A percentile compares a stretch with the other conserved stretches of the same genome.
Conservation (phyloP, 2,888 invertebrate species). For the Diplolepis rosae region DNA sequence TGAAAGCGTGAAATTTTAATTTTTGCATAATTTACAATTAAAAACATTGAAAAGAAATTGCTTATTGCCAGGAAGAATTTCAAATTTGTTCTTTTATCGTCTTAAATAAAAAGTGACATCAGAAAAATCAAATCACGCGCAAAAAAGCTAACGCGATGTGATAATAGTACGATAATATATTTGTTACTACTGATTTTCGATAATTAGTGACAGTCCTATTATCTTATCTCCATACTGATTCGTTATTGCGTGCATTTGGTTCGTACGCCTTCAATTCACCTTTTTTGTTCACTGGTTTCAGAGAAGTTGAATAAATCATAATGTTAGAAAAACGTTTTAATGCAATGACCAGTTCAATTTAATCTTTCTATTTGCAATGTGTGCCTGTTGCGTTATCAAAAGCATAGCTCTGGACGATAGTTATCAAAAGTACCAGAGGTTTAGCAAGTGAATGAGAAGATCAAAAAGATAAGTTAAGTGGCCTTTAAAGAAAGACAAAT, state of each 20-base stretch:
- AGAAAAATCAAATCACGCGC: neutral
- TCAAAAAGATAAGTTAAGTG: slow-evolving; percentile 12
- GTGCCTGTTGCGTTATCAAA: slow-evolving; percentile 21
- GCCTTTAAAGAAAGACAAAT: neutral
- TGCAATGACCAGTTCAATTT: slow-evolving; percentile 18
- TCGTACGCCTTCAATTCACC: neutral
- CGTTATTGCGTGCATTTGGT: slow-evolving; percentile 2
- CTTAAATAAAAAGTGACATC: neutral
- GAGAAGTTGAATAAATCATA: slow-evolving; percentile 26
- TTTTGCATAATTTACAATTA: too few species aligned
- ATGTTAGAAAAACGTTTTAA: slow-evolving; percentile 15
- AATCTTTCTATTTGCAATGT: slow-evolving; percentile 18
- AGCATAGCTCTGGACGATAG: neutral
- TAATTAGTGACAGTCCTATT: slow-evolving; percentile 9
- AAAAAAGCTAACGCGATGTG: neutral
- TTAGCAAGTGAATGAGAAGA: neutral
- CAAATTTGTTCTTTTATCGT: neutral
- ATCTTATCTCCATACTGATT: slow-evolving; percentile 7
- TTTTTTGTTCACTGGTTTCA: neutral
- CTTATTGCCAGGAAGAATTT: too few species aligned
- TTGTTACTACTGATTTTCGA: slow-evolving; percentile 7
- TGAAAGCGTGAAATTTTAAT: too few species aligned
- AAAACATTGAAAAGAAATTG: too few species aligned
- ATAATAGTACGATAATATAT: neutral
- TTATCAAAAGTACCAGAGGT: neutral